Conservation (phyloP, 2,888 invertebrate species). For the Drosophila mercatorum region DNA sequence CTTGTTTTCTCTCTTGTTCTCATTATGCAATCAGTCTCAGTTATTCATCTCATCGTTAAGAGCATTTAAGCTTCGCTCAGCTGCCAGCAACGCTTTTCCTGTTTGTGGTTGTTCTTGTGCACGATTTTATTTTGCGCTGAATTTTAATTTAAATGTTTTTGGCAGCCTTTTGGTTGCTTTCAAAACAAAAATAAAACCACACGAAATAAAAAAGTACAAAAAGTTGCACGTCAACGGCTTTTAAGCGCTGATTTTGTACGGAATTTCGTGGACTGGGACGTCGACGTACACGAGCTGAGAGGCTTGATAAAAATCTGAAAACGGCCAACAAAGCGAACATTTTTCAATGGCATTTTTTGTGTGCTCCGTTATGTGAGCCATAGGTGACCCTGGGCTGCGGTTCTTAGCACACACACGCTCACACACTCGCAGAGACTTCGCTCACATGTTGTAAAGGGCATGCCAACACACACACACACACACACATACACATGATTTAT, state of each 20-base stretch:
- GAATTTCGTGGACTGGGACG: conserved; percentile 22
- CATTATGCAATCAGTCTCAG: background rate
- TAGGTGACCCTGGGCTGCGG: conserved; percentile 70
- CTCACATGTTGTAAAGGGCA: conserved; percentile 21
- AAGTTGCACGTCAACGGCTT: conserved; percentile 66
- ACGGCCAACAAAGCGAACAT: conserved; percentile 65
- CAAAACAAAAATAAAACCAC: conserved; percentile 28
- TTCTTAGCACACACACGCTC: conserved; percentile 23
- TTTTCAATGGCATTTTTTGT: conserved; percentile 70
- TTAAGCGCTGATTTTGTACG: conserved; percentile 69
- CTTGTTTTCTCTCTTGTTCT: background rate
- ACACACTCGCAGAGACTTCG: conserved; percentile 15
- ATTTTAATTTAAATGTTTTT: conserved; percentile 79
- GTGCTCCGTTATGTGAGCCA: conserved; percentile 35
- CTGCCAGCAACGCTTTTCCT: conserved; percentile 7
- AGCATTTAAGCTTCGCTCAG: conserved; percentile 26
- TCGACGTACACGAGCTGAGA: conserved; percentile 31
- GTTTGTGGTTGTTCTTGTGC: conserved; percentile 25
- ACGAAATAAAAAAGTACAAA: conserved; percentile 21
- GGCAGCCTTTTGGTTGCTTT: conserved; percentile 61
- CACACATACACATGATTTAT: conserved; percentile 68
- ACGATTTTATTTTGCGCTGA: conserved; percentile 52
- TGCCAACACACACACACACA: conserved; percentile 8
- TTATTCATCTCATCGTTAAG: conserved; percentile 8
- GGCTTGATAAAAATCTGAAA: conserved; percentile 75